These are phyloP conservation scores for Aulostomus chinensis DNA, from an alignment of 2,797 vertebrate species.

Conservation along the genomic window DNA sequence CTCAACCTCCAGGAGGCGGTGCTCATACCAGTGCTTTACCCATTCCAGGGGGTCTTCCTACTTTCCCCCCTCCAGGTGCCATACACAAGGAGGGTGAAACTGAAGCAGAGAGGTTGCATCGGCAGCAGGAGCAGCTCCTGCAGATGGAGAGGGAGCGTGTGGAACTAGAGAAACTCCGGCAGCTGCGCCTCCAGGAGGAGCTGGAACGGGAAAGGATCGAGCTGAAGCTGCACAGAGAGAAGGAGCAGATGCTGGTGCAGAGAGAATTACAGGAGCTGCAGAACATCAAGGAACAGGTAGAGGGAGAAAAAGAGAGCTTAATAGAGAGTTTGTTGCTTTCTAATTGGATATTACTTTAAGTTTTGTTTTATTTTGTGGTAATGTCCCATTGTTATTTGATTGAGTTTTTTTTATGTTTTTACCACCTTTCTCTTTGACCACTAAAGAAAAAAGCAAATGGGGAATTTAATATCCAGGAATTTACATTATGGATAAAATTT, in stretches of 20 bases:
- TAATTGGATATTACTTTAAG: neutral
- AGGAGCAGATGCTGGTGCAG: constrained; percentile 96
- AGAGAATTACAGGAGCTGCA: constrained; percentile 97
- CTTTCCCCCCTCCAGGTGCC: constrained; percentile 71
- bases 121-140: constrained; percentile 94
- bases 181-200: constrained; percentile 93
- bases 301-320: constrained; percentile 33
- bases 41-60: constrained; percentile 65
- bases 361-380: constrained; percentile 15
- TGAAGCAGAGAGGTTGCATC: constrained; percentile 91
- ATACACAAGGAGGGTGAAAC: constrained; percentile 84
- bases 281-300: constrained; percentile 95
- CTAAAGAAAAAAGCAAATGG: too few species aligned
- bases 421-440: neutral
- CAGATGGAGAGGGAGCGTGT: constrained; percentile 95
- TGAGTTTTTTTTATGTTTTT: constrained; percentile 15
- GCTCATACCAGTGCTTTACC: constrained; percentile 41
- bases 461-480: too few species aligned
- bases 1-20: constrained; percentile 49
- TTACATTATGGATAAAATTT: too few species aligned
- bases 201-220: constrained; percentile 92
- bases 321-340: constrained; percentile 21
- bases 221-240: constrained; percentile 92
- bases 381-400: constrained; percentile 26
- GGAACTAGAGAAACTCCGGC: constrained; percentile 94